Conservation (phyloP, 1,140 invertebrate species). For the Magallana angulata region DNA sequence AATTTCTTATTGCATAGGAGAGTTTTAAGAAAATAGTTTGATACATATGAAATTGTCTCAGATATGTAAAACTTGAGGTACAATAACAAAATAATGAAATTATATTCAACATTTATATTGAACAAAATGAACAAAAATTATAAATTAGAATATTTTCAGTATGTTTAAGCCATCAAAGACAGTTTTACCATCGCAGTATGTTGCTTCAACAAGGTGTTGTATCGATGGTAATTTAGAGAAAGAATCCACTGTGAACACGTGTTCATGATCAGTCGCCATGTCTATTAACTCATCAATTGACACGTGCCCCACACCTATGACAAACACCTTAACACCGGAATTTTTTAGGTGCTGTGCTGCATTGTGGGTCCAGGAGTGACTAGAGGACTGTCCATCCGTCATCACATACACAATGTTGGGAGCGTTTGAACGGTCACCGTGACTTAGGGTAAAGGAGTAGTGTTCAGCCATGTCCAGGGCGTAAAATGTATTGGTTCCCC, state of each 20-base stretch:
- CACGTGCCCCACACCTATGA: not conserved
- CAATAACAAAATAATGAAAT: too few species aligned
- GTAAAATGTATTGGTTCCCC: constrained; percentile 52
- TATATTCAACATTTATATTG: too few species aligned
- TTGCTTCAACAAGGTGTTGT: constrained; percentile 11
- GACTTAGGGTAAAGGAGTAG: not conserved
- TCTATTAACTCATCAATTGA: not conserved
- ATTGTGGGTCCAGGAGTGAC: not conserved
- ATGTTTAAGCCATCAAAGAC: too few species aligned
- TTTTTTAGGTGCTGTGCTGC: constrained; percentile 6
- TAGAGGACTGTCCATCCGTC: constrained; percentile 5
- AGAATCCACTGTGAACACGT: constrained; percentile 27
- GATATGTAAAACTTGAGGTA: too few species aligned
- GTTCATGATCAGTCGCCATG: constrained; percentile 30
- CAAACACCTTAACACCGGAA: not conserved
- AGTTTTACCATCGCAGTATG: constrained; percentile 25
- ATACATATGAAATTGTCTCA: too few species aligned
- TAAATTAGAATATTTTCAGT: too few species aligned
- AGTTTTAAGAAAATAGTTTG: too few species aligned
- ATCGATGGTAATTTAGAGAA: constrained; percentile 2
- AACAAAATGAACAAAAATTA: too few species aligned
- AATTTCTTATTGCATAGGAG: not conserved
- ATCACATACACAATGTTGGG: constrained; percentile 21
- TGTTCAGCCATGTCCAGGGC: constrained; percentile 48
- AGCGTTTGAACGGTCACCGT: constrained; percentile 12